A percentile compares a stretch with the other conserved stretches of the same genome.
phyloP scores from a whole-genome alignment of 2,113 vertebrate species.

The Gila orcuttii region DNA sequence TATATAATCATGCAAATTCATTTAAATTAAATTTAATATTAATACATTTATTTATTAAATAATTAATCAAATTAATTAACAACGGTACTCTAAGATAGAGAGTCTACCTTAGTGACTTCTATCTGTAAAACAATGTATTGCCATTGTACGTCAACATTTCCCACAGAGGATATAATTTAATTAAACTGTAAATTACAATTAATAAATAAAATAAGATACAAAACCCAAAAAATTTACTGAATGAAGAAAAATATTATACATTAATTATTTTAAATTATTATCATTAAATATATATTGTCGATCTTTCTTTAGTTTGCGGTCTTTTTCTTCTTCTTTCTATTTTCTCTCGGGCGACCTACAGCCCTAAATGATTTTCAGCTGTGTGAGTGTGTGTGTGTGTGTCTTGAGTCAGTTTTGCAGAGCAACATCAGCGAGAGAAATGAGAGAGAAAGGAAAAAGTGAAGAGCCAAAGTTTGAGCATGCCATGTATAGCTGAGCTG shows the following conservation, averaged over 20 bases:
- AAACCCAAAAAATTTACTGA: background rate
- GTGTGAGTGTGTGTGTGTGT: slow-evolving; percentile 43
- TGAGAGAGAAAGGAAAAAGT: slow-evolving; percentile 51
- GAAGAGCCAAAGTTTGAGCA: slow-evolving; percentile 57
- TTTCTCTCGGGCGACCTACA: slow-evolving; percentile 51
- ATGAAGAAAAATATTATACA: too few relatives aligned
- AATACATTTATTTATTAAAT: background rate
- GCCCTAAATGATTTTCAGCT: slow-evolving; percentile 80
- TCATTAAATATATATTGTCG: too few relatives aligned
- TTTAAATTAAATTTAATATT: background rate
- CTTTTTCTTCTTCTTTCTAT: background rate
- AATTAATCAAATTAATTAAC: background rate
- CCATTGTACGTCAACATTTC: background rate
- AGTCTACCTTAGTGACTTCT: background rate
- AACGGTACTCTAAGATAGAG: too few relatives aligned
- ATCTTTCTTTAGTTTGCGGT: background rate
- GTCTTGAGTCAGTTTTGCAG: slow-evolving; percentile 69
- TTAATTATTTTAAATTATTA: too few relatives aligned
- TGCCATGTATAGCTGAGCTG: background rate
- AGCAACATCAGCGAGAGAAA: slow-evolving; percentile 70
- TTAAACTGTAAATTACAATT: background rate
- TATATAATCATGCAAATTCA: background rate
- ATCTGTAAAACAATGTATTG: background rate
- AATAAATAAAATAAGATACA: background rate
- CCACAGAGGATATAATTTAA: background rate